phyloP scores from a whole-genome alignment of 2,888 invertebrate species.

The Sceliomorpha sp. region DNA sequence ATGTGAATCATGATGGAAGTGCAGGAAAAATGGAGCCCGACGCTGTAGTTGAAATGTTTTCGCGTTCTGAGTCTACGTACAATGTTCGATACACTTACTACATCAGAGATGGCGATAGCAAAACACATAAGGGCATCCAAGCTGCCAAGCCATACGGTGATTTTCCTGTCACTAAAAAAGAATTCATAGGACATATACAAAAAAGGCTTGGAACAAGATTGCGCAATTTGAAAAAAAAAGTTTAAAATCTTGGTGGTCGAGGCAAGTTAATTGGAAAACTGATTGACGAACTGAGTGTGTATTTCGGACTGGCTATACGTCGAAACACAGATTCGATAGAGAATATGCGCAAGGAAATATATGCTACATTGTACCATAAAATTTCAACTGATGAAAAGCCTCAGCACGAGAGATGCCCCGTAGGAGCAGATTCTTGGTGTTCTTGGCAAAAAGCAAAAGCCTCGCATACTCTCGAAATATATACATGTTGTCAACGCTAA shows the following conservation, averaged over 20 bases:
- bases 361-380: slow-evolving; percentile 29
- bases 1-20: not conserved
- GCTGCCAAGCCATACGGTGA: slow-evolving; percentile 12
- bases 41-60: slow-evolving; percentile 8
- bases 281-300: slow-evolving; percentile 21
- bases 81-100: slow-evolving; percentile 16
- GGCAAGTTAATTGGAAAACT: slow-evolving; percentile 45
- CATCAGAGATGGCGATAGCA: slow-evolving; percentile 2
- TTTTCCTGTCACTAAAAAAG: slow-evolving; percentile 9
- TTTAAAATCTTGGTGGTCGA: not conserved
- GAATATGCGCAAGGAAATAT: no score
- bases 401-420: slow-evolving; percentile 45
- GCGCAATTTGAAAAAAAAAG: slow-evolving; percentile 39
- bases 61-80: slow-evolving; percentile 2
- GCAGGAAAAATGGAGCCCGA: no score
- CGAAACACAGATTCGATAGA: no score
- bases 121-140: slow-evolving; percentile 19
- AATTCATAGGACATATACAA: slow-evolving; percentile 28
- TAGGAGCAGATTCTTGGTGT: slow-evolving; percentile 50
- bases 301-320: no score
- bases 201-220: slow-evolving; percentile 32
- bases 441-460: slow-evolving; percentile 43
- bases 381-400: slow-evolving; percentile 43
- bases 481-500: no score
- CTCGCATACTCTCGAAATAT: not conserved